phyloP scores from a whole-genome alignment of 2,113 vertebrate genomes.

The Mesitornis unicolor region DNA sequence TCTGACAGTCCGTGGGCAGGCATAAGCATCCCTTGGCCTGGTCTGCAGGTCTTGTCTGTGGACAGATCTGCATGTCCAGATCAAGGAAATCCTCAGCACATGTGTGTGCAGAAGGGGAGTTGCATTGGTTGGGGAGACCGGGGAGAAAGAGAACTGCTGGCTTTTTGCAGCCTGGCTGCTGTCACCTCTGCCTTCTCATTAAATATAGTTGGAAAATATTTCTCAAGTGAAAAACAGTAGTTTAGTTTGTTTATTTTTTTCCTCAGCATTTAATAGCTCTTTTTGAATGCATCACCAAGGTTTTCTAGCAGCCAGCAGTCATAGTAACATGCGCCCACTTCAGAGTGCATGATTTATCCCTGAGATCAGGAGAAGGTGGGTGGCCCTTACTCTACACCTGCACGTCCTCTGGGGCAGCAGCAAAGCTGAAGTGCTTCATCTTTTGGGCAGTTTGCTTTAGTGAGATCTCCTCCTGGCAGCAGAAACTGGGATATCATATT shows the following conservation, averaged over 20 bases:
- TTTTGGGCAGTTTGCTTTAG: not conserved
- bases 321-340: not conserved
- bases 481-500: not conserved
- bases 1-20: not conserved
- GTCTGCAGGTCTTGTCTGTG: not conserved
- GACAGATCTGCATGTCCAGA: not conserved
- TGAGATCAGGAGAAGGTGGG: not conserved
- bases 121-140: accelerated
- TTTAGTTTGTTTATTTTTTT: not conserved
- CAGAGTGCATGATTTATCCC: not conserved
- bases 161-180: not conserved
- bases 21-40: not conserved
- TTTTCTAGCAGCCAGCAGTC: not conserved
- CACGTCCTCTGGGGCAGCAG: not conserved
- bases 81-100: not conserved
- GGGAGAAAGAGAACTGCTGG: not conserved
- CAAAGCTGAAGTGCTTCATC: not conserved
- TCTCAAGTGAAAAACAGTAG: not conserved
- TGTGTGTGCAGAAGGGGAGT: not conserved
- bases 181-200: not conserved
- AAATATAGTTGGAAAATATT: not conserved
- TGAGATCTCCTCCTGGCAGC: not conserved
- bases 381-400: not conserved
- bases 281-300: not conserved
- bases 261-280: not conserved